Evolutionary conservation across 2,113 vertebrate genomes (phyloP).

Genomic region (Anguilla japonica): DNA sequence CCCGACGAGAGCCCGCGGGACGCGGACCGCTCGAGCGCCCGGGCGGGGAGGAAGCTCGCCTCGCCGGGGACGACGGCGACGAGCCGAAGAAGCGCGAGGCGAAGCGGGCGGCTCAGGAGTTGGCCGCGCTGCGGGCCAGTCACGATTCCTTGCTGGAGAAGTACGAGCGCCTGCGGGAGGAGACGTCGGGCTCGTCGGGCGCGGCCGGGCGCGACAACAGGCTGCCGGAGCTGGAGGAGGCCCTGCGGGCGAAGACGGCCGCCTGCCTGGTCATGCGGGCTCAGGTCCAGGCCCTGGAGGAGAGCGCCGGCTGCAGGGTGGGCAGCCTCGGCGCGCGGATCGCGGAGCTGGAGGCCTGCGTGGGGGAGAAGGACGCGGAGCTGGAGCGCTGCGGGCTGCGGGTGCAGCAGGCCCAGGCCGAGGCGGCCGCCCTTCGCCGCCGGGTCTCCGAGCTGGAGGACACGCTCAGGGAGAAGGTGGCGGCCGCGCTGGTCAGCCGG

Average conservation of each 20-base stretch:
- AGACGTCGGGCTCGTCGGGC: slow-evolving; percentile 42
- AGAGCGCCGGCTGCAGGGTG: slow-evolving; percentile 61
- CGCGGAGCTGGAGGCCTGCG: slow-evolving; percentile 67
- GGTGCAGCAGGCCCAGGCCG: slow-evolving; percentile 68
- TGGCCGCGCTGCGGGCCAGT: slow-evolving; percentile 67
- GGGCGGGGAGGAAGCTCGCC: slow-evolving; percentile 51
- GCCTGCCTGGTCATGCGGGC: slow-evolving; percentile 65
- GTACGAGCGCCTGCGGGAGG: slow-evolving; percentile 51
- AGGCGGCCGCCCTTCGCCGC: slow-evolving; percentile 64
- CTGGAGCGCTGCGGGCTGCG: slow-evolving; percentile 63
- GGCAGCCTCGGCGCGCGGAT: slow-evolving; percentile 61
- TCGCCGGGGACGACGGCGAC: slow-evolving; percentile 64
- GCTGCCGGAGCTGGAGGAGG: slow-evolving; percentile 49
- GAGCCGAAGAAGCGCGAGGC: slow-evolving; percentile 76
- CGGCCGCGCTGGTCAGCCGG: slow-evolving; percentile 76
- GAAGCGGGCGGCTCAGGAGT: slow-evolving; percentile 67
- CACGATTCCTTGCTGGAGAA: slow-evolving; percentile 53
- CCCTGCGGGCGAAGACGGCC: slow-evolving; percentile 62
- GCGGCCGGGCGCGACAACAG: slow-evolving; percentile 33
- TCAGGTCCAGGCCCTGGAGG: slow-evolving; percentile 66
- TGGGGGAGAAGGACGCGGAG: slow-evolving; percentile 77
- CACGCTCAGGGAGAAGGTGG: slow-evolving; percentile 76
- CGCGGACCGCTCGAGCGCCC: slow-evolving; percentile 66
- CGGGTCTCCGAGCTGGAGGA: slow-evolving; percentile 76
- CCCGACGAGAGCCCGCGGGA: slow-evolving; percentile 57